Base-by-base conservation (phyloP, 2,797 vertebrate genomes). In the Protonibea diacanthus region DNA sequence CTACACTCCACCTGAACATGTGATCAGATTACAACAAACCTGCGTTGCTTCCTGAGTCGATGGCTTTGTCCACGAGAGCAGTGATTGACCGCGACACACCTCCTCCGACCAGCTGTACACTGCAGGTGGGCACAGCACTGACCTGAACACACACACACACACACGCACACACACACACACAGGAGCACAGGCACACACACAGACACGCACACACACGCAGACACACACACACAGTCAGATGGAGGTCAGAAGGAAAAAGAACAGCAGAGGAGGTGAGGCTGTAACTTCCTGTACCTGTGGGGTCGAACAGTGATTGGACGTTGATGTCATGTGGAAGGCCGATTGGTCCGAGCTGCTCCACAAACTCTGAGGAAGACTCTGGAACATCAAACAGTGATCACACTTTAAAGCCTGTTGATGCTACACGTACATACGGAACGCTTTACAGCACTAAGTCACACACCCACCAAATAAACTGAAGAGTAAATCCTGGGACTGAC, bases 1-100 rank as follows among this genome's bases (percentile, higher is more conserved):
- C 14, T 52, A 21, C 40, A 4, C 5, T 23, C 5, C 15, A 17
- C 1, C 7, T 17, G 6, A 3, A 7, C 5, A 5, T 14, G 27
- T n/a, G 21, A 51, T 3, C 0, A 12, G 0, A 33, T 14, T 14
- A 20, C 9, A 48, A 84, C 97, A 94, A 61, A 99, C 98, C 96
- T 97, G 96, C 91, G 96, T 97, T 97, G 95, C 97, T 98, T 96
- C 98, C 98, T 95, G 96, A 96, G 96, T 99, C 96, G 87, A 99
- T 98, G 94, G 98, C 98, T 97, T 97, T 99, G 95, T 99, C 98
- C 94, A 99, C 98, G 17, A 97, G 87, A 97, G 95, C 81, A 95
- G 88, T 0, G 94, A 95, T 29, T 96, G 96, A 76, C 97, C 91
- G 57, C 95, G 96, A 92, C 95, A 95, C 70, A 96, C 95, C 27